Evolutionary conservation across 64 coral and sea anemone species (phyloP).

Genomic region (Dendronephthya gigantea): DNA sequence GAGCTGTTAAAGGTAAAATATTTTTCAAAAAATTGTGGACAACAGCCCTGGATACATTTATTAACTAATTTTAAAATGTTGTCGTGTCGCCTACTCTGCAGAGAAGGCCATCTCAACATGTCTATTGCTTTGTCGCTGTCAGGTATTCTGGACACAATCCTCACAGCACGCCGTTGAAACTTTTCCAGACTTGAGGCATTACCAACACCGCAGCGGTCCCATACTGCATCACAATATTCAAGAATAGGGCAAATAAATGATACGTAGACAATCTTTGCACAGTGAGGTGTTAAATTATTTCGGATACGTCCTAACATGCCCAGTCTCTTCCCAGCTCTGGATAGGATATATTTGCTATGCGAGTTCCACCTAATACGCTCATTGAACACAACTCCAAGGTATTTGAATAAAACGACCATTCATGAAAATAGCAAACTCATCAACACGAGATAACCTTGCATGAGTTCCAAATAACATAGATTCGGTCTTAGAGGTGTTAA

Average conservation of each 20-base stretch:
- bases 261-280: conserved; percentile 21
- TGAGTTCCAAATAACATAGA: too few species aligned
- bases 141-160: not conserved
- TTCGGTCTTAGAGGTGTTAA: too few species aligned
- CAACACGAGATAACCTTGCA: too few species aligned
- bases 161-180: not conserved
- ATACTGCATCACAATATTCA: conserved; percentile 10
- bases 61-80: not conserved
- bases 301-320: conserved; percentile 16
- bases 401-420: too few species aligned
- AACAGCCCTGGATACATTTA: not conserved
- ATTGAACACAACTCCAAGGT: not conserved
- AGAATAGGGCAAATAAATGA: conserved; percentile 16
- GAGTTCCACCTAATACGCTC: conserved; percentile 10
- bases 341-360: not conserved
- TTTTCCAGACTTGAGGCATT: not conserved
- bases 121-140: not conserved
- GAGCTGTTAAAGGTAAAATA: not conserved
- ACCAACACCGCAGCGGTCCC: conserved; percentile 4
- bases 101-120: conserved; percentile 2
- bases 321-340: conserved; percentile 11
- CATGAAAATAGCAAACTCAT: too few species aligned
- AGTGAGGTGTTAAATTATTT: conserved; percentile 6
- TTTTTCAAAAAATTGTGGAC: not conserved
- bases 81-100: not conserved